Evolutionary conservation across 2,113 vertebrate species (phyloP).

Genomic region (Dromas ardeola): DNA sequence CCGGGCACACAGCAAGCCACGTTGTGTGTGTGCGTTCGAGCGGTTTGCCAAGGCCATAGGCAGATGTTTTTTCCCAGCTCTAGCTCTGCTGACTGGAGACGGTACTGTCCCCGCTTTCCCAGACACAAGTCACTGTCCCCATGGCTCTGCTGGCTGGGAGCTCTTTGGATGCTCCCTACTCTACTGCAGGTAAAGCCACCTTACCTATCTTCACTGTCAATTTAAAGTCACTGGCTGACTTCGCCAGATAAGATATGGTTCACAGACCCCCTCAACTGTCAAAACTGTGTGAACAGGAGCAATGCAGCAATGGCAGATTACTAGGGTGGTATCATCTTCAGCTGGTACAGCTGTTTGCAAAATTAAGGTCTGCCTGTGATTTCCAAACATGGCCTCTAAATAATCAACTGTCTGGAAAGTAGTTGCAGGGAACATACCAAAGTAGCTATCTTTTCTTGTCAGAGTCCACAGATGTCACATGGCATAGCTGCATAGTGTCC

Average conservation of each 20-base stretch:
- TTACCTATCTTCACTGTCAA: background rate
- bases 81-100: background rate
- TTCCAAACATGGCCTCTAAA: accelerated
- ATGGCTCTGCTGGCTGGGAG: background rate
- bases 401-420: background rate
- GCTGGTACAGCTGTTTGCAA: background rate
- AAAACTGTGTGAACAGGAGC: background rate
- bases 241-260: background rate
- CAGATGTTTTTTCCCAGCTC: background rate
- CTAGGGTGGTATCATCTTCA: background rate
- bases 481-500: background rate
- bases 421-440: background rate
- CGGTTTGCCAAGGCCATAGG: background rate
- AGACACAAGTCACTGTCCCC: background rate
- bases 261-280: background rate
- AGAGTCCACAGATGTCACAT: background rate
- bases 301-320: background rate
- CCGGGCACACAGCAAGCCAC: accelerated
- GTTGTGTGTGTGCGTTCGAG: background rate
- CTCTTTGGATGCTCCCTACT: background rate
- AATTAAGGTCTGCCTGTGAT: background rate
- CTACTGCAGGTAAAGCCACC: background rate
- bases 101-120: background rate
- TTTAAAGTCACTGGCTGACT: accelerated
- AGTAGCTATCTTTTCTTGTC: background rate